A percentile compares a stretch with the other conserved stretches of the same genome.
Conservation (phyloP, 2,797 vertebrate species). For the Nannoperca australis region DNA sequence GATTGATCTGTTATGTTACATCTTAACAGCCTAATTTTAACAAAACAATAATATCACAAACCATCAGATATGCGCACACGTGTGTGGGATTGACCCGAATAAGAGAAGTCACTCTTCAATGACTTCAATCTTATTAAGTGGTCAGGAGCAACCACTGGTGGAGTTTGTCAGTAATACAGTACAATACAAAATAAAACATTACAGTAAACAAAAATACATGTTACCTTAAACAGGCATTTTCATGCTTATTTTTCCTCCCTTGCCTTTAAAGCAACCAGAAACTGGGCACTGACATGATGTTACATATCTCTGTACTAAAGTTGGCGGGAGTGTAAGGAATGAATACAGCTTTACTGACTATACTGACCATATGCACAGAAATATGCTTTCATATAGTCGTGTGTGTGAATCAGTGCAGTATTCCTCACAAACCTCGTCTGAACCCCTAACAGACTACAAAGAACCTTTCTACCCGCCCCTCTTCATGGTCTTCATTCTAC, state of each 20-base stretch:
- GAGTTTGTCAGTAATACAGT: not conserved
- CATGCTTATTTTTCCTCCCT: not conserved
- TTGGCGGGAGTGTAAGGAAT: not conserved
- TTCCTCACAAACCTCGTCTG: not conserved
- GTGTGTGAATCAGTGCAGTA: not conserved
- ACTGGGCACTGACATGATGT: not conserved
- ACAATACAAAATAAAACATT: not conserved
- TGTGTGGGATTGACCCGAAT: slow-evolving; percentile 4
- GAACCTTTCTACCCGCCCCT: not conserved
- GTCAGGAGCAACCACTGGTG: not conserved
- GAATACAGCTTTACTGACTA: not conserved
- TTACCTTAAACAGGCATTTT: not conserved
- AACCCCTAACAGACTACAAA: not conserved
- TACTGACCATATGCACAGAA: not conserved
- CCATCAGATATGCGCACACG: slow-evolving; percentile 9
- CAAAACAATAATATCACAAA: slow-evolving; percentile 58
- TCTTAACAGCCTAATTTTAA: not conserved
- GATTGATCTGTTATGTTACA: not conserved
- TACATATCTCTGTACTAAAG: not conserved
- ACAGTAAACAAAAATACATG: not conserved
- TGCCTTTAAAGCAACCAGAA: not conserved
- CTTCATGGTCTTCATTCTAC: slow-evolving; percentile 11
- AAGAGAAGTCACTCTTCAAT: not conserved
- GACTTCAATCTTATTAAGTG: too few species aligned
- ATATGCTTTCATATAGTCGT: not conserved